Conservation (phyloP, 2,797 vertebrate species). For the Lithobates pipiens region DNA sequence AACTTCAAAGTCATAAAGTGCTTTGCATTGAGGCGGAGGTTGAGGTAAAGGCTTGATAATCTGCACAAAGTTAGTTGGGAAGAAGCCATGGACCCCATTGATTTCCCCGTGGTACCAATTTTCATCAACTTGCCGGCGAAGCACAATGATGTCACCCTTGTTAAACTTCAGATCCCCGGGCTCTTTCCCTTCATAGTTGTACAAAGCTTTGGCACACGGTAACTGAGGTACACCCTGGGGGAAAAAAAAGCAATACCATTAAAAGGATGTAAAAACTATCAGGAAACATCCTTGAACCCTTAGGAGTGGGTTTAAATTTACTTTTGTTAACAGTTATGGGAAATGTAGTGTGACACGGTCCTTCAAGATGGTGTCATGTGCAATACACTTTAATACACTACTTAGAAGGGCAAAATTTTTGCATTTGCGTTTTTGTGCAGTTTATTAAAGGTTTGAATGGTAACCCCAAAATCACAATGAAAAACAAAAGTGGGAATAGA, state of each 20-base stretch:
- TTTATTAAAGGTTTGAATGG: too few relatives aligned
- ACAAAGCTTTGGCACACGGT: constrained; percentile 97
- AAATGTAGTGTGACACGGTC: too few relatives aligned
- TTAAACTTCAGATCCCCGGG: constrained; percentile 96
- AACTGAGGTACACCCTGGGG: constrained; percentile 91
- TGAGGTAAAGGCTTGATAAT: constrained; percentile 96
- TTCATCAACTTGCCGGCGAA: constrained; percentile 96
- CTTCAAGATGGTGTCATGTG: too few relatives aligned
- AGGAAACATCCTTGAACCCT: not conserved
- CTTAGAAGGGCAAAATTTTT: too few relatives aligned
- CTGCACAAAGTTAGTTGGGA: constrained; percentile 98
- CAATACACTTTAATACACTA: too few relatives aligned
- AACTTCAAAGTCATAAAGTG: constrained; percentile 98
- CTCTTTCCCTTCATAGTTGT: constrained; percentile 98
- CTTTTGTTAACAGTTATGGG: not conserved
- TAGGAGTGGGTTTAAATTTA: not conserved
- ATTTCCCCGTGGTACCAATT: constrained; percentile 99
- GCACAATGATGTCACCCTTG: constrained; percentile 97
- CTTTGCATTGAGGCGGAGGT: constrained; percentile 97
- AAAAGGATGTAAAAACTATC: not conserved
- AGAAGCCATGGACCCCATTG: constrained; percentile 94
- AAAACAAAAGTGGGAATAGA: too few relatives aligned
- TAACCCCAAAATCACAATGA: too few relatives aligned
- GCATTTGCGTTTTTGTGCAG: too few relatives aligned
- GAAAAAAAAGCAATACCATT: constrained; percentile 45